Base-by-base conservation (phyloP, 2,888 invertebrate genomes). In the Frankliniella fusca region DNA sequence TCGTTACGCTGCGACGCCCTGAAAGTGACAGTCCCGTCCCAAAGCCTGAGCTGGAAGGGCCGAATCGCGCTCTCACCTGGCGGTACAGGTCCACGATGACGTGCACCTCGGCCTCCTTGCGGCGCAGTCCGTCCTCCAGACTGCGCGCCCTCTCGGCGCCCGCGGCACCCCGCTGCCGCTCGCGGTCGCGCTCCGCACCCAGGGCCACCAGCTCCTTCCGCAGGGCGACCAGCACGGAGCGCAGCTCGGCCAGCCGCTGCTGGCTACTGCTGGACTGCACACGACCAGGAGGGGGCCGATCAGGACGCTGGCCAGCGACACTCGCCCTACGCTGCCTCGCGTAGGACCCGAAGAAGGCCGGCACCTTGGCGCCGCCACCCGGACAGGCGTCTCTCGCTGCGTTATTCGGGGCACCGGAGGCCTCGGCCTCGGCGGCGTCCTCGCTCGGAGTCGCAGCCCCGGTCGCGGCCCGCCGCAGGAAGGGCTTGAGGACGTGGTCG, bases 21-120 rank as follows among this genome's bases (percentile, higher is more conserved):
- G n/a, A n/a, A n/a, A n/a, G n/a, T n/a, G n/a, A n/a, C n/a, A n/a
- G n/a, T n/a, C n/a, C n/a, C n/a, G n/a, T n/a, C n/a, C n/a, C n/a
- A n/a, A n/a, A n/a, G 38, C 38, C 38, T 38, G 5, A 5, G 38
- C 38, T 38, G 38, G 38, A 12, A 2, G 15, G 54, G 20, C 0
- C 5, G 54, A 12, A 12, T 5, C 18, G 15, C 18, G 20, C 15
- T 27, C 70, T n/a, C 27, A 76, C 70, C 70, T 76, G 70, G 23
- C 70, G 23, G 70, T 76, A 76, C 27, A 76, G 70, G 70, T 76
- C 70, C 23, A 76, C 70, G 23, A 76, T 76, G 27, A 76, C 27
- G 27, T 27, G 70, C 70, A 76, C 70, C 27, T 76, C 70, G 12
- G 70, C 70, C 70, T 76, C 70, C 70, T 76, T 76, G 70, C 70